These are phyloP conservation scores for Characodon lateralis DNA, from an alignment of 2,797 vertebrate species.

Conservation along the genomic window DNA sequence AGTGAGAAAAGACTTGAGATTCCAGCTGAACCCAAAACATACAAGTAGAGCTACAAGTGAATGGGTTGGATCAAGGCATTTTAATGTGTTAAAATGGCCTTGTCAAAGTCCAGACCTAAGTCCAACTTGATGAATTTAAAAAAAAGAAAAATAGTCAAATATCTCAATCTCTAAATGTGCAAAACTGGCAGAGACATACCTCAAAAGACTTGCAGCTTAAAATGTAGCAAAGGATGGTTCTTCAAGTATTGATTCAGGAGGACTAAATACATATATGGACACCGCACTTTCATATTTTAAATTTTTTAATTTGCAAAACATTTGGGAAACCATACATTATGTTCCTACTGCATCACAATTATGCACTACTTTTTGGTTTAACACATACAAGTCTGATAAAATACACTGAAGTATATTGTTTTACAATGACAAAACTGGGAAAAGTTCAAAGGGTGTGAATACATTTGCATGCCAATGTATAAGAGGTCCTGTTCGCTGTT, in stretches of 20 bases:
- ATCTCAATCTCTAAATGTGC: not conserved
- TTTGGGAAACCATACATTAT: not conserved
- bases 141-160: not conserved
- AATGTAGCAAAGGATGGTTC: no score
- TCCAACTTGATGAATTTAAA: not conserved
- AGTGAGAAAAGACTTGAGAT: no score
- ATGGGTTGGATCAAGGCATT: no score
- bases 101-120: not conserved
- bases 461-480: no score
- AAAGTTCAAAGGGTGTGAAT: not conserved
- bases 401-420: not conserved
- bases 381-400: not conserved
- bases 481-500: no score
- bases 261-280: no score
- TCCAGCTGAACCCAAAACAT: no score
- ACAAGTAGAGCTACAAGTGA: no score
- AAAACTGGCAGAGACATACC: not conserved
- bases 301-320: not conserved
- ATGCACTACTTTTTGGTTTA: not conserved
- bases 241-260: no score
- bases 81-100: not conserved
- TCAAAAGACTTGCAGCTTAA: no score
- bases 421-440: not conserved
- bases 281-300: not conserved
- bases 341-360: not conserved